A percentile compares a stretch with the other conserved stretches of the same genome.
Conservation (phyloP, 1,140 invertebrate species). For the Polyergus mexicanus region DNA sequence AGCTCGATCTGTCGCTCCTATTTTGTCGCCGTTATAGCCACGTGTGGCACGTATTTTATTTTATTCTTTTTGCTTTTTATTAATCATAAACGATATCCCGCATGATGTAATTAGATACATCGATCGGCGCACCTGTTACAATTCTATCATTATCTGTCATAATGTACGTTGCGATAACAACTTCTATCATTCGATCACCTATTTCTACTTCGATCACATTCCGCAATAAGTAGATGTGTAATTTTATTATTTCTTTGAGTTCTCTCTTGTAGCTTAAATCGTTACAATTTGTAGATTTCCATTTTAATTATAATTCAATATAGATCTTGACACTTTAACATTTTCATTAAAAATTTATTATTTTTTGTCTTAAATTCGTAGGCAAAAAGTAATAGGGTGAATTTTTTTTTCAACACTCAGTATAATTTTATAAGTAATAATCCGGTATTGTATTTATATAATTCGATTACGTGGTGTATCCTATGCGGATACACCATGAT, state of each 20-base stretch:
- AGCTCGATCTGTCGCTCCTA: constrained; percentile 16
- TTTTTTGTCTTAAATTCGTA: too few relatives aligned
- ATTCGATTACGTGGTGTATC: not conserved
- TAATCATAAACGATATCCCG: constrained; percentile 30
- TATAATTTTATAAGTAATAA: not conserved
- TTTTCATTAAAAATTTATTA: too few relatives aligned
- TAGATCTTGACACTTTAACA: too few relatives aligned
- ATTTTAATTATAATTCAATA: not conserved
- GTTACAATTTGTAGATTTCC: not conserved
- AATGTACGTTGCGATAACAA: not conserved
- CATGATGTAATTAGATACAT: constrained; percentile 8
- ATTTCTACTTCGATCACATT: not conserved
- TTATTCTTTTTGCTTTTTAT: not conserved
- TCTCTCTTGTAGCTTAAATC: not conserved
- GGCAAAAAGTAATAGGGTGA: too few relatives aligned
- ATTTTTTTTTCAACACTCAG: too few relatives aligned
- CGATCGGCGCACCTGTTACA: constrained; percentile 6
- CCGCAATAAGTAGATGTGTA: not conserved
- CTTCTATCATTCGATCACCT: not conserved
- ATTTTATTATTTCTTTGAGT: too few relatives aligned
- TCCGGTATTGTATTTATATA: not conserved
- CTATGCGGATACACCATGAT: not conserved
- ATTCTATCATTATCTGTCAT: constrained; percentile 3
- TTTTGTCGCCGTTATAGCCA: constrained; percentile 37
- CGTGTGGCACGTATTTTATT: constrained; percentile 14